These are phyloP conservation scores for Hanleya hanleyi DNA, from an alignment of 2,888 invertebrate genomes.

Conservation along the genomic window DNA sequence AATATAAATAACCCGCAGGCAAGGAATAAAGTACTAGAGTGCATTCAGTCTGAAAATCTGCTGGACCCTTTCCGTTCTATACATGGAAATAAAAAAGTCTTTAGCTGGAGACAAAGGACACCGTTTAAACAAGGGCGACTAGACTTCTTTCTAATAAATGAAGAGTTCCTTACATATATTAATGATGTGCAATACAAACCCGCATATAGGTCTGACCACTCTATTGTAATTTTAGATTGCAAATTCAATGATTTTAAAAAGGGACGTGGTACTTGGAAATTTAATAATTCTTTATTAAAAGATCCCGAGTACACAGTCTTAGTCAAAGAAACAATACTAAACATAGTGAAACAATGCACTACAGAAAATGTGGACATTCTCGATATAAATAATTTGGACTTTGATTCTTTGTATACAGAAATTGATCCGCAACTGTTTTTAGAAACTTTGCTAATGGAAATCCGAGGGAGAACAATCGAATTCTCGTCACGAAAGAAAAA, in stretches of 20 bases:
- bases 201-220: background rate
- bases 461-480: background rate
- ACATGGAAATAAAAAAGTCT: background rate
- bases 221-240: background rate
- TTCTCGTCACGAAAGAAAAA: constrained; percentile 11
- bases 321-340: background rate
- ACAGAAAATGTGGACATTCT: background rate
- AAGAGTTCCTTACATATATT: background rate
- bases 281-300: background rate
- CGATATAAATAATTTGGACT: background rate
- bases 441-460: background rate
- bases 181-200: background rate
- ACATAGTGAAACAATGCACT: constrained; percentile 7
- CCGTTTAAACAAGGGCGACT: background rate
- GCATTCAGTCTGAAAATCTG: no score
- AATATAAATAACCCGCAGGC: constrained; percentile 18
- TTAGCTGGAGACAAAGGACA: constrained; percentile 7
- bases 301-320: background rate
- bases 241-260: background rate
- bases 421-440: background rate
- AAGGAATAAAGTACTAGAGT: no score
- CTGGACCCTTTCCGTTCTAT: constrained; percentile 9
- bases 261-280: background rate
- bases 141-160: background rate
- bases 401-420: background rate